Base-by-base conservation (phyloP, 2,888 invertebrate genomes). In the Danaus chrysippus region DNA sequence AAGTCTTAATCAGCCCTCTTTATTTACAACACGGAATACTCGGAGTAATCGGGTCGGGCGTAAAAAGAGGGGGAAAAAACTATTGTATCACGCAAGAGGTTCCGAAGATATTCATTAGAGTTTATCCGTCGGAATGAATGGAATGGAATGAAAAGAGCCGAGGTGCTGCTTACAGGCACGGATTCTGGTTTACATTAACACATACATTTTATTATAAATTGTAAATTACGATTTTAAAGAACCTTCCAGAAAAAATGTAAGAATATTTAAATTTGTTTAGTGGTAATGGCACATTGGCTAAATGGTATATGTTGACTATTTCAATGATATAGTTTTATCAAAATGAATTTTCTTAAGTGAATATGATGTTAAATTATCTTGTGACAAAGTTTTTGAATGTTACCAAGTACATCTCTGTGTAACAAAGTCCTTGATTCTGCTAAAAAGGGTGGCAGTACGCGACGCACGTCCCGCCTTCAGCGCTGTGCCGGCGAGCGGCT, bases 61-160 rank as follows among this genome's bases (percentile, higher is more conserved):
- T 69, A 70, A 70, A 71, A 69, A 69, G 70, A 60, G 56, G 59
- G 65, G 66, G 59, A 73, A 75, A 73, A 75, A 75, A 76, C 74
- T 75, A 76, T 70, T 73, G 70, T 71, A 71, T 66, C 68, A 65
- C 69, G 64, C 64, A 64, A 60, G 65, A 63, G 64, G 71, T 77
- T 74, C 70, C 74, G 71, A 76, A 77, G 76, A 82, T 81, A 82
- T 82, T 83, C 84, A 82, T 83, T 82, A 82, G 73, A 75, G 75
- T 76, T 79, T 78, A 79, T 81, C 76, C 78, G 68, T 54, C 65
- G 73, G 74, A 79, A 79, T 81, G 78, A 80, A 81, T 78, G 77
- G 75, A 76, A 75, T 71, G 76, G 73, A 78, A 80, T 81, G 78
- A 77, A 75, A 76, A 77, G 73, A 76, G 70, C 66, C 70, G 80